A percentile compares a stretch with the other conserved stretches of the same genome.
These are phyloP conservation scores for Stenodema calcarata DNA, from an alignment of 2,888 invertebrate species.

Conservation along the genomic window DNA sequence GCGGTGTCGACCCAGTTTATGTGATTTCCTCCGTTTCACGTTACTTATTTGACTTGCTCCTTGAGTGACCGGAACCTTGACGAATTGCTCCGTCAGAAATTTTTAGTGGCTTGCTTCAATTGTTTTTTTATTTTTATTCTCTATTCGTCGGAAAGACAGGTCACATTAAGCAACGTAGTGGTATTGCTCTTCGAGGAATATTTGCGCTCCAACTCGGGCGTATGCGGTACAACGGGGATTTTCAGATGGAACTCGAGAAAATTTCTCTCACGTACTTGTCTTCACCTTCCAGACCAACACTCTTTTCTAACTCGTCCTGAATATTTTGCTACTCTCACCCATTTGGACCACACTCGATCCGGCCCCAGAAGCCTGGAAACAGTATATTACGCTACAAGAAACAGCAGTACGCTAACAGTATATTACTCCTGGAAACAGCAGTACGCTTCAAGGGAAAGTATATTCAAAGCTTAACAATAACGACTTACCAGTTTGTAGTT, in stretches of 20 bases:
- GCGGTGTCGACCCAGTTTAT: neutral
- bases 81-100: neutral
- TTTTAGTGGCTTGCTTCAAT: neutral
- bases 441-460: too few relatives aligned
- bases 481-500: too few relatives aligned
- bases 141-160: neutral
- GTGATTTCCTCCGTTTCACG: neutral
- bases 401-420: too few relatives aligned
- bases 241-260: neutral
- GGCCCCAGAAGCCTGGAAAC: neutral
- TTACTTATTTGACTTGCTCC: neutral
- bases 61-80: neutral
- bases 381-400: too few relatives aligned
- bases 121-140: neutral
- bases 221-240: neutral
- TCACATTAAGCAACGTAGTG: neutral
- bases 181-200: neutral
- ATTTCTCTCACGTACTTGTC: neutral
- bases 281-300: neutral
- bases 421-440: too few relatives aligned
- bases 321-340: neutral
- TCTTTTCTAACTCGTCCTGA: neutral
- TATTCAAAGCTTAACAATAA: too few relatives aligned
- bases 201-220: neutral
- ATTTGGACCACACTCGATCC: neutral